Evolutionary conservation across 2,113 vertebrate genomes (phyloP).

Genomic region (Gambusia holbrooki): DNA sequence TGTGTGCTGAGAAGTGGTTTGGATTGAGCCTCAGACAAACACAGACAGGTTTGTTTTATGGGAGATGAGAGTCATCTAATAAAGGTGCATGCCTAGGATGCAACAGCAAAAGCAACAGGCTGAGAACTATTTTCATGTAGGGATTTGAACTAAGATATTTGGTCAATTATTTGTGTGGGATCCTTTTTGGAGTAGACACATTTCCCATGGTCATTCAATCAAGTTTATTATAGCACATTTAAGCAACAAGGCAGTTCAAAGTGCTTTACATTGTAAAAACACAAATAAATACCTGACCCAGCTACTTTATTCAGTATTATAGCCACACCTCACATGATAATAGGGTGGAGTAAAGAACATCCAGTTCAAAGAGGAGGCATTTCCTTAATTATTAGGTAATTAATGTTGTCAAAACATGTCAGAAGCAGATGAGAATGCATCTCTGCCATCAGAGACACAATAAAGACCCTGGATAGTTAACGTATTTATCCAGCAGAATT

Average conservation of each 20-base stretch:
- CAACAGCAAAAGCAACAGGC: constrained; percentile 6
- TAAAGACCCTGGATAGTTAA: not conserved
- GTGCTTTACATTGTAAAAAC: too few species aligned
- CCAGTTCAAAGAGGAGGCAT: constrained; percentile 37
- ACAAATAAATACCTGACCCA: too few species aligned
- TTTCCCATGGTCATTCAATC: constrained; percentile 14
- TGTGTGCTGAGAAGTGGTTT: not conserved
- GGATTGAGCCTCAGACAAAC: not conserved
- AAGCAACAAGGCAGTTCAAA: too few species aligned
- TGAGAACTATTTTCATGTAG: not conserved
- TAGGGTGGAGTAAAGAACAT: constrained; percentile 12
- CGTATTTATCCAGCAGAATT: not conserved
- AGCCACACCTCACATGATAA: constrained; percentile 31
- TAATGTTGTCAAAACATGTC: constrained; percentile 21
- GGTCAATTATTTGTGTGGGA: not conserved
- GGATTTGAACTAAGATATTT: not conserved
- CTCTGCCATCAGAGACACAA: constrained; percentile 3
- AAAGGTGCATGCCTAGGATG: not conserved
- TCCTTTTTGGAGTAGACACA: not conserved
- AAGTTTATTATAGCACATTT: too few species aligned
- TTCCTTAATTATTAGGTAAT: not conserved
- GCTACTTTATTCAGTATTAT: constrained; percentile 15
- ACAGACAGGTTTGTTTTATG: constrained; percentile 16
- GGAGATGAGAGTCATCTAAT: constrained; percentile 1
- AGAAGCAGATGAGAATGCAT: constrained; percentile 8